These are phyloP conservation scores for Drosophila mauritiana DNA, from an alignment of 1,140 invertebrate genomes.

Conservation along the genomic window DNA sequence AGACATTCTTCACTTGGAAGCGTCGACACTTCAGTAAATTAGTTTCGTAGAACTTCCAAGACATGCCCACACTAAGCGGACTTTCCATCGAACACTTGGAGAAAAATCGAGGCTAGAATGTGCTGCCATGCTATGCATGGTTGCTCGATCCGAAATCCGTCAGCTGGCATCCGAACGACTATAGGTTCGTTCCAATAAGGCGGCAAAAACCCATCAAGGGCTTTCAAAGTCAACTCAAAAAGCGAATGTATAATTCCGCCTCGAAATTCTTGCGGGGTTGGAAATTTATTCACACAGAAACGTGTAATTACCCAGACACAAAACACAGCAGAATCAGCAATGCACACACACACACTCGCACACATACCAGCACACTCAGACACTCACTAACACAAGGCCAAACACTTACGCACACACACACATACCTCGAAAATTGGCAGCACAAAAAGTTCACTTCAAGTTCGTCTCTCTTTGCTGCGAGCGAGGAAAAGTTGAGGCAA, in stretches of 20 bases:
- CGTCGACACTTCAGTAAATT: conserved; percentile 76
- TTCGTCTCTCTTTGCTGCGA: conserved; percentile 13
- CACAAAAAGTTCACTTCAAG: conserved; percentile 72
- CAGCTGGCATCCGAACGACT: background rate
- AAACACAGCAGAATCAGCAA: conserved; percentile 47
- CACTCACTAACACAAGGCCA: conserved; percentile 29
- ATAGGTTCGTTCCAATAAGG: background rate
- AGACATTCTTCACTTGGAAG: conserved; percentile 57
- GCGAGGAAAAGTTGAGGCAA: conserved; percentile 15
- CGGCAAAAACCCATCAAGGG: conserved; percentile 7
- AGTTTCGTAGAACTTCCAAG: conserved; percentile 80
- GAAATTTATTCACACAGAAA: conserved; percentile 79
- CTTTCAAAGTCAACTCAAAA: conserved; percentile 28
- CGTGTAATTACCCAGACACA: conserved; percentile 79
- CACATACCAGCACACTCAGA: background rate
- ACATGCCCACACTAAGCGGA: conserved; percentile 30
- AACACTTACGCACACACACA: conserved; percentile 19
- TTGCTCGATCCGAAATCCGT: background rate
- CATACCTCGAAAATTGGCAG: conserved; percentile 63
- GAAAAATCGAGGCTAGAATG: background rate
- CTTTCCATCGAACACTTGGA: background rate
- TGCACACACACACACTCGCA: conserved; percentile 7
- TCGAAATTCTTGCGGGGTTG: conserved; percentile 47
- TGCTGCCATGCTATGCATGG: background rate
- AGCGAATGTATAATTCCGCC: conserved; percentile 19